These are phyloP conservation scores for Xenopus borealis DNA, from an alignment of 2,113 vertebrate genomes.

Conservation along the genomic window DNA sequence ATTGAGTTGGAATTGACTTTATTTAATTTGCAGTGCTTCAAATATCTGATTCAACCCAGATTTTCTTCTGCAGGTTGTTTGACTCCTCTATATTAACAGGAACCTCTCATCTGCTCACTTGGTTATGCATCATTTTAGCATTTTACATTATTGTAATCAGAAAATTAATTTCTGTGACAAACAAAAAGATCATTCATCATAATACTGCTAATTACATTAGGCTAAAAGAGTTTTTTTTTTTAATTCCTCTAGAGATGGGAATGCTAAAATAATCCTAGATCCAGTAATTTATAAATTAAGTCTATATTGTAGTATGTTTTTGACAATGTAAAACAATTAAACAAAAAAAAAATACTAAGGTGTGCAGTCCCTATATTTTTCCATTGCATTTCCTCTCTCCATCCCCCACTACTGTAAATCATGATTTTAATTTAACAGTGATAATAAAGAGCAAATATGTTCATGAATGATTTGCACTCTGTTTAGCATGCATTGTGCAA, in stretches of 20 bases:
- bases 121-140: not conserved
- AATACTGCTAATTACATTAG: conserved; percentile 20
- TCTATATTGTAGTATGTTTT: not conserved
- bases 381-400: no score
- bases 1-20: conserved; percentile 3
- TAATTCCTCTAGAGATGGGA: not conserved
- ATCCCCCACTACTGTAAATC: no score
- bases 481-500: no score
- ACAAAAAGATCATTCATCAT: not conserved
- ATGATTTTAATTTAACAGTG: no score
- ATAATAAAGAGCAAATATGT: no score
- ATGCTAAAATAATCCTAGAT: conserved; percentile 8
- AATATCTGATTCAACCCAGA: not conserved
- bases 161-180: not conserved
- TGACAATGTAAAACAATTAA: not conserved
- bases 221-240: not conserved
- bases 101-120: not conserved
- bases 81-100: not conserved
- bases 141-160: not conserved
- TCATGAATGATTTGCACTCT: no score
- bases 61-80: not conserved
- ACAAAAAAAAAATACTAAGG: no score
- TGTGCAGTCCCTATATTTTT: no score
- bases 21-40: not conserved
- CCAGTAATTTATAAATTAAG: conserved; percentile 17